Conservation (phyloP, 2,888 invertebrate genomes). For the Cacoxenus indagator region DNA sequence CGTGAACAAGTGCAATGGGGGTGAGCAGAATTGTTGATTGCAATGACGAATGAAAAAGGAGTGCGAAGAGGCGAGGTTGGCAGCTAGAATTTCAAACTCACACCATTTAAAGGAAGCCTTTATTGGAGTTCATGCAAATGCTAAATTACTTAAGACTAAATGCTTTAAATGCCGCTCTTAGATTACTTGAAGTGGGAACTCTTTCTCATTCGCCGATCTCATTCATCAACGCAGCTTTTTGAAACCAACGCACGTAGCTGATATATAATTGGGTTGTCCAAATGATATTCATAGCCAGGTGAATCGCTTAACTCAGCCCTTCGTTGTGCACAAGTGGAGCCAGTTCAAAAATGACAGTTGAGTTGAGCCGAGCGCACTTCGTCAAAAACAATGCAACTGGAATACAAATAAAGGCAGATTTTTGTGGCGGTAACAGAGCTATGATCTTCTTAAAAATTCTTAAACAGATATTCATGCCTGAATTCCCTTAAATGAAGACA, state of each 20-base stretch:
- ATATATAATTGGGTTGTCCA: slow-evolving; percentile 3
- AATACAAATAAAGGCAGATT: background rate
- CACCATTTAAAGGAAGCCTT: too few species aligned
- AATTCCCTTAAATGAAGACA: too few species aligned
- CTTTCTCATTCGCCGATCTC: too few species aligned
- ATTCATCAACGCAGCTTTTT: background rate
- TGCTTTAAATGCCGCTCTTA: too few species aligned
- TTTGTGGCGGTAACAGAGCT: background rate
- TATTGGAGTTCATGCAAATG: too few species aligned
- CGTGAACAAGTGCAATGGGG: background rate
- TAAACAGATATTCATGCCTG: too few species aligned
- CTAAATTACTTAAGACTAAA: too few species aligned
- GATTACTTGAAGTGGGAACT: too few species aligned
- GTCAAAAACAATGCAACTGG: background rate
- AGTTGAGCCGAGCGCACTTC: background rate
- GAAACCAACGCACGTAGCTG: slow-evolving; percentile 10
- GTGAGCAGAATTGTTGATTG: background rate
- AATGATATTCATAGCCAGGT: background rate
- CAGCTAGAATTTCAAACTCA: too few species aligned
- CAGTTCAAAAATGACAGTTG: background rate
- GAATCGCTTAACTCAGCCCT: background rate
- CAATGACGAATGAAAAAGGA: too few species aligned
- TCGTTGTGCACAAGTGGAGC: background rate
- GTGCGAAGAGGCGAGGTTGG: too few species aligned
- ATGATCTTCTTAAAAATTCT: too few species aligned